Evolutionary conservation across 2,888 invertebrate species (phyloP).

Genomic region (Leucozona laternaria): DNA sequence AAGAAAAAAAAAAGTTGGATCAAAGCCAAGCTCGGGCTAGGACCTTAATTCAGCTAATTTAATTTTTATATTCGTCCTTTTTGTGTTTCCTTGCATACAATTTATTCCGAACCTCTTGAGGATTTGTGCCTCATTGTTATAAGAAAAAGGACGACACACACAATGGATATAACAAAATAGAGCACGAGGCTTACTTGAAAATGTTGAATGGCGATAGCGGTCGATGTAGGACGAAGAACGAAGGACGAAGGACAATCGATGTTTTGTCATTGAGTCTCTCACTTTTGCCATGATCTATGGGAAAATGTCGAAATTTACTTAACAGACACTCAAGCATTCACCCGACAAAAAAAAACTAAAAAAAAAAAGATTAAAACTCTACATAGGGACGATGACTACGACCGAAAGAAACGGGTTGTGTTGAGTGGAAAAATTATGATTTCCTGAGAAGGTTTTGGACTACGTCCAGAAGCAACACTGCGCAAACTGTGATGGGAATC

Average conservation of each 20-base stretch:
- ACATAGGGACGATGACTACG: not conserved
- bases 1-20: constrained; percentile 45
- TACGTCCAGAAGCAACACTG: constrained; percentile 70
- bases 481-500: constrained; percentile 66
- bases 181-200: constrained; percentile 57
- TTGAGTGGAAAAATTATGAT: constrained; percentile 52
- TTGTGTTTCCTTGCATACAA: constrained; percentile 59
- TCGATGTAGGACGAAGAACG: constrained; percentile 44
- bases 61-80: constrained; percentile 59
- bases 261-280: constrained; percentile 49
- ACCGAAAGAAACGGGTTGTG: constrained; percentile 31
- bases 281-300: constrained; percentile 54
- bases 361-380: not conserved
- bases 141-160: constrained; percentile 47
- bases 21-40: constrained; percentile 62
- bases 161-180: constrained; percentile 48
- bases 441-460: constrained; percentile 59
- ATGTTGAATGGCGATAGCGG: constrained; percentile 50
- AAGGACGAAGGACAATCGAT: constrained; percentile 54
- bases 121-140: constrained; percentile 58
- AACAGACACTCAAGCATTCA: constrained; percentile 13
- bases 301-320: constrained; percentile 58
- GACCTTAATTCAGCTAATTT: constrained; percentile 70
- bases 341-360: not conserved
- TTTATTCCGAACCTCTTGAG: constrained; percentile 63